These are phyloP conservation scores for Tauraco hartlaubi DNA, from an alignment of 2,797 vertebrate genomes.

Conservation along the genomic window DNA sequence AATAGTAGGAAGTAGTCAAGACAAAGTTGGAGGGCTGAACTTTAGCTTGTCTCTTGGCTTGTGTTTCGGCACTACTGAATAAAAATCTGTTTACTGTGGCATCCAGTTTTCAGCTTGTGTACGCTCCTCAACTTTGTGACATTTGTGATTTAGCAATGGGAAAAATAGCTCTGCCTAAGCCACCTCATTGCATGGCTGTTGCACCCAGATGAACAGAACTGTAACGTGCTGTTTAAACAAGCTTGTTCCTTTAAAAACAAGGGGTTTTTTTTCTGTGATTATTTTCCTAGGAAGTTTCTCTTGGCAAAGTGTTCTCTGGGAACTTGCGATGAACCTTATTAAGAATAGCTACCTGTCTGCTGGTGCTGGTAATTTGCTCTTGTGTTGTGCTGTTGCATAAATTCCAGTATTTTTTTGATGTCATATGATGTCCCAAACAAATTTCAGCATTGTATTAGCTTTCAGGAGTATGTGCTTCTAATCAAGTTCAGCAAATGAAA, in stretches of 20 bases:
- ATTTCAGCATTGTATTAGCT: background rate
- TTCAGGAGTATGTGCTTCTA: background rate
- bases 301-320: slow-evolving; percentile 68
- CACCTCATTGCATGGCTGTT: background rate
- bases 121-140: background rate
- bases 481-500: background rate
- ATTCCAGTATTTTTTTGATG: background rate
- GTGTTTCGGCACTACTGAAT: slow-evolving; percentile 19
- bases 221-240: background rate
- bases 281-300: slow-evolving; percentile 75
- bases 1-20: slow-evolving; percentile 77
- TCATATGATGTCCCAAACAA: background rate
- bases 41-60: slow-evolving; percentile 25
- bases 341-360: slow-evolving; percentile 33
- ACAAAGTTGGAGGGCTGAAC: slow-evolving; percentile 62
- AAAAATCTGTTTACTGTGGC: background rate
- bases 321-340: slow-evolving; percentile 52
- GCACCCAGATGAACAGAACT: background rate
- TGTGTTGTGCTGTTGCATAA: background rate
- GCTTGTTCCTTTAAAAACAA: slow-evolving; percentile 18
- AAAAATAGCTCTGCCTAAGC: background rate
- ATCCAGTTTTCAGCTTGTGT: slow-evolving; percentile 10
- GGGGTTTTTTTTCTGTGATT: slow-evolving; percentile 10
- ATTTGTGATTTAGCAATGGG: background rate
- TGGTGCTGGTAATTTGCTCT: background rate